Evolutionary conservation across 1,140 invertebrate genomes (phyloP).

Genomic region (Meloidogyne hapla): DNA sequence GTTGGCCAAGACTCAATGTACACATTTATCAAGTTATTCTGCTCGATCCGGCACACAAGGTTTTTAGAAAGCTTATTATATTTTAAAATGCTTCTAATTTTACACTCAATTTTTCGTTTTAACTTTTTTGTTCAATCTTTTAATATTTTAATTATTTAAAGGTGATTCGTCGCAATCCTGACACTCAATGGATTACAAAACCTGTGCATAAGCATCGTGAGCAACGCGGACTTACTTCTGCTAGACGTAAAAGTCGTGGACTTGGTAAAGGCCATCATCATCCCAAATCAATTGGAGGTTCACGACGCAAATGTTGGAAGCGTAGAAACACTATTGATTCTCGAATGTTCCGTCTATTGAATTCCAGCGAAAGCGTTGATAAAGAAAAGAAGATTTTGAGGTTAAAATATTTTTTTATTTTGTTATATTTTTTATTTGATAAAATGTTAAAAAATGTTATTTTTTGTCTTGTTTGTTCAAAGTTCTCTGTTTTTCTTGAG

Average conservation of each 20-base stretch:
- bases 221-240: slow-evolving; percentile 92
- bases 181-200: slow-evolving; percentile 95
- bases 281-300: slow-evolving; percentile 93
- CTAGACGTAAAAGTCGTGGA: slow-evolving; percentile 89
- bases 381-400: slow-evolving; percentile 67
- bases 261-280: slow-evolving; percentile 90
- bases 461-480: no score
- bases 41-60: slow-evolving; percentile 90
- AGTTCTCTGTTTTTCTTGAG: no score
- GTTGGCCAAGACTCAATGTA: slow-evolving; percentile 96
- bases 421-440: not conserved
- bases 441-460: not conserved
- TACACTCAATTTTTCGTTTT: no score
- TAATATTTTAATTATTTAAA: not conserved
- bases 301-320: slow-evolving; percentile 85
- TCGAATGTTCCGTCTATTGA: no score
- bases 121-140: no score
- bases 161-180: slow-evolving; percentile 87
- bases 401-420: not conserved
- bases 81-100: no score
- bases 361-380: slow-evolving; percentile 93
- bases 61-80: no score
- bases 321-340: slow-evolving; percentile 87
- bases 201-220: slow-evolving; percentile 97
- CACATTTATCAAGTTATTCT: slow-evolving; percentile 96